Conservation (phyloP, 1,140 invertebrate genomes). For the Drosophila paulistorum region DNA sequence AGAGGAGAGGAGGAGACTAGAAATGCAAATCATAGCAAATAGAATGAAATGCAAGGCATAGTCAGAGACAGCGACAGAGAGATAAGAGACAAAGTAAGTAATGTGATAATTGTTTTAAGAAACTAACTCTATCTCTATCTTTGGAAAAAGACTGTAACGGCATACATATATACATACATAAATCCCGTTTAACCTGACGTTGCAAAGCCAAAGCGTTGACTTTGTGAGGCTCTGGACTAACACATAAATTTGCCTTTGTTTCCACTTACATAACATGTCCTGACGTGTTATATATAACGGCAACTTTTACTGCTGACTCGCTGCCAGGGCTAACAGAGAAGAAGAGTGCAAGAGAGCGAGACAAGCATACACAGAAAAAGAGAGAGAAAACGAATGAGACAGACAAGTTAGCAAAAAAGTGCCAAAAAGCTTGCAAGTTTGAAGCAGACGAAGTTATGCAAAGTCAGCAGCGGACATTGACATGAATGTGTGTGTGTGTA, state of each 20-base stretch:
- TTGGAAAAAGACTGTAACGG: constrained; percentile 49
- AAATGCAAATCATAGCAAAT: constrained; percentile 65
- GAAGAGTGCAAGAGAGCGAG: background rate
- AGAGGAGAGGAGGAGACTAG: constrained; percentile 12
- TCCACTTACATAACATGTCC: constrained; percentile 78
- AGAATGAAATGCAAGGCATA: constrained; percentile 1
- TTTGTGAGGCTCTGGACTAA: constrained; percentile 35
- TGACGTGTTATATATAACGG: constrained; percentile 61
- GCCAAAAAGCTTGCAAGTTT: constrained; percentile 64
- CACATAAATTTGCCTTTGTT: constrained; percentile 77
- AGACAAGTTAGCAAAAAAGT: constrained; percentile 44
- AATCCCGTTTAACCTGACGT: constrained; percentile 76
- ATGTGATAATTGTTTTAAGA: constrained; percentile 74
- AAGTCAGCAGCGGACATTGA: constrained; percentile 79
- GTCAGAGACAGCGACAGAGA: background rate
- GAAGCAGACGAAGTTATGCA: constrained; percentile 73
- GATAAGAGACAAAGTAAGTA: constrained; percentile 28
- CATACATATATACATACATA: constrained; percentile 55
- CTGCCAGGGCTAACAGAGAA: constrained; percentile 17
- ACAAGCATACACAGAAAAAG: background rate
- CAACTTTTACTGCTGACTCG: constrained; percentile 74
- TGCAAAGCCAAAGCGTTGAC: constrained; percentile 44
- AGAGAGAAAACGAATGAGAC: constrained; percentile 14
- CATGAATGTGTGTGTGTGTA: constrained; percentile 49
- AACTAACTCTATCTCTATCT: constrained; percentile 16